Evolutionary conservation across 2,888 invertebrate genomes (phyloP), one percentile per base, ranked within the genome.

Genomic region (Platycheirus rosarum): DNA sequence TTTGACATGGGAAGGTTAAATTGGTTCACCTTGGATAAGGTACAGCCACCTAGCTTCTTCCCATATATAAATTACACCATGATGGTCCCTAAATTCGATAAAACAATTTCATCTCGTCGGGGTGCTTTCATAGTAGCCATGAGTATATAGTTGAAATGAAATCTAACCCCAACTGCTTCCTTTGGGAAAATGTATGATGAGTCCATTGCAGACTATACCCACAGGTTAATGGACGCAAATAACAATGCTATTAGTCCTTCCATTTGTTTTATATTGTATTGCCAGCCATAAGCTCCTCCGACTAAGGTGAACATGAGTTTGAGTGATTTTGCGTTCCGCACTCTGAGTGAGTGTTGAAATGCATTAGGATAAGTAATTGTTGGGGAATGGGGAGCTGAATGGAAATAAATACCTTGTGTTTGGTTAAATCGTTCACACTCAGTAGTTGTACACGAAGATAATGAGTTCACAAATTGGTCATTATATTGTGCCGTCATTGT

Each of bases 401-500:
- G n/a, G n/a, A 40, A 51, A 49, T 60, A 42, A 29, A 14, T 55
- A 29, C 65, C 44, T 53, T 40, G 29, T 75, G 57, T 46, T 23
- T 37, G 48, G 14, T 48, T 44, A 55, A 65, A 49, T 65, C 14
- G 32, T 55, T 65, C 53, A 32, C 66, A 40, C 66, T 49, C 8
- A 20, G 20, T 20, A 20, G 57, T 7, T 63, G 70, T 37, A 69
- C 53, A 42, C 63, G 63, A 44, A 37, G 26, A 46, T 79, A 79
- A 79, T 79, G 68, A 74, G 74, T 74, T 79, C 48, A 79, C 74
- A 79, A 79, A 79, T 79, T 79, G 74, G 55, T 79, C 74, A 69
- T 74, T 79, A 74, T n/a, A 46, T 6, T 44, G 40, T 40, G 57
- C 40, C 40, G 40, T 40, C 13, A 40, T 57, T 40, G 37, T 57